A percentile compares a stretch with the other conserved stretches of the same genome.
These are phyloP conservation scores for Capromys pilorides DNA, from an alignment of 2,797 vertebrate species.

Conservation along the genomic window DNA sequence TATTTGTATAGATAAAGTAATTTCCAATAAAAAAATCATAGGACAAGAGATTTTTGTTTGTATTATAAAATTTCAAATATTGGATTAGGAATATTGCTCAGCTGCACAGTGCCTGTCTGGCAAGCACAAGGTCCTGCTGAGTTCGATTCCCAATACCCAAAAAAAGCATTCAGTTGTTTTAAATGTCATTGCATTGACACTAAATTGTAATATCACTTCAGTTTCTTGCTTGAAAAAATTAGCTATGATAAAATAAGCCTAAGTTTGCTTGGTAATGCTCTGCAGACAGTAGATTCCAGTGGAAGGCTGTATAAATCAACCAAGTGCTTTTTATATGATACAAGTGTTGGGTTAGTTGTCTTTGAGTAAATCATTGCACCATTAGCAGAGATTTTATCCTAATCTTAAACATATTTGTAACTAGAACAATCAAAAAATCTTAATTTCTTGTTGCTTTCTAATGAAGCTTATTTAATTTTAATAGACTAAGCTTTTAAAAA, in stretches of 20 bases:
- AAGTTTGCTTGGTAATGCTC: neutral
- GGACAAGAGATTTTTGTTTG: constrained; percentile 20
- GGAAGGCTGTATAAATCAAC: neutral
- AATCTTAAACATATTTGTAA: neutral
- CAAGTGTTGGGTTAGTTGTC: neutral
- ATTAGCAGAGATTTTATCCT: neutral
- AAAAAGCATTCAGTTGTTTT: neutral
- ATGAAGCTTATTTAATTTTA: neutral
- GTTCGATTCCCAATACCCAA: too few species aligned
- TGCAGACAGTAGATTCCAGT: neutral
- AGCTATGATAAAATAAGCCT: constrained; percentile 33
- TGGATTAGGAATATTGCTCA: too few species aligned
- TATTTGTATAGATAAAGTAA: neutral
- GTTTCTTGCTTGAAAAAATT: constrained; percentile 36
- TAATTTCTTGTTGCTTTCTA: constrained; percentile 8
- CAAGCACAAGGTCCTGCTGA: too few species aligned
- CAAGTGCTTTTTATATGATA: neutral
- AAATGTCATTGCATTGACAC: constrained; percentile 9
- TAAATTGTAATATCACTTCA: constrained; percentile 14
- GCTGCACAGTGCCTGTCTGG: too few species aligned
- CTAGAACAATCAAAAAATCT: neutral
- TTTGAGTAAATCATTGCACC: neutral
- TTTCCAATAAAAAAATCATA: constrained; percentile 48
- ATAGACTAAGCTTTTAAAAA: neutral
- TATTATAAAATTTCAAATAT: constrained; percentile 25